Base-by-base conservation (phyloP, 2,888 invertebrate genomes). In the Eupithecia inturbata region DNA sequence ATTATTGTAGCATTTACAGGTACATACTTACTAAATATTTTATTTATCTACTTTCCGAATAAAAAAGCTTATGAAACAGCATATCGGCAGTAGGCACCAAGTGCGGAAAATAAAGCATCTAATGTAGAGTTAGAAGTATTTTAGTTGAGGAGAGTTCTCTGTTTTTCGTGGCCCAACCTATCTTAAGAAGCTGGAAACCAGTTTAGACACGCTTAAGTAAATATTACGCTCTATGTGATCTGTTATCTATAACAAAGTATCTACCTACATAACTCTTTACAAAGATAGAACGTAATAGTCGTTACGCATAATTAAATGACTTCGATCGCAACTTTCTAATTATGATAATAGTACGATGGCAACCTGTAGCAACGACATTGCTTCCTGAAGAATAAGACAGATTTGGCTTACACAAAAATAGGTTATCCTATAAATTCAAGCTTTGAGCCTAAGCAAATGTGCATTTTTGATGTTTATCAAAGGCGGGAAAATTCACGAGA, bases 1-100 rank as follows among this genome's bases (percentile, higher is more conserved):
- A 95, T 88, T 95, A 95, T 90, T 95, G 95, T 88, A 95, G 95
- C 78, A 94, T 95, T 83, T 95, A 95, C 92, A 95, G 95, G 95
- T 95, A 76, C 4, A 10, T 41, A 19, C 39, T 71, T 66, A 60
- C 19, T 60, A 28, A 22, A 53, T 53, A 57, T 26, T 22, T 26
- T 26, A 26, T 53, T 22, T 10, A 53, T 9, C 22, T 53, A 22
- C 10, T 53, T n/a, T 9, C 3, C 3, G 0, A 5, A 22, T 53
- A 22, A n/a, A 49, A n/a, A 49, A n/a, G n/a, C 5, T 6, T 19
- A 45, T 19, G 14, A 49, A 10, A 53, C 49, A 53, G 49, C 22
- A 22, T 10, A 10, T 53, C 49, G 3, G 49, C 10, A 53, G n/a
- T 49, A 10, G 22, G 57, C 26, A 26, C 57, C 12, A 62, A 31